These are phyloP conservation scores for Nerophis lumbriciformis DNA, from an alignment of 2,113 vertebrate genomes.

Conservation along the genomic window DNA sequence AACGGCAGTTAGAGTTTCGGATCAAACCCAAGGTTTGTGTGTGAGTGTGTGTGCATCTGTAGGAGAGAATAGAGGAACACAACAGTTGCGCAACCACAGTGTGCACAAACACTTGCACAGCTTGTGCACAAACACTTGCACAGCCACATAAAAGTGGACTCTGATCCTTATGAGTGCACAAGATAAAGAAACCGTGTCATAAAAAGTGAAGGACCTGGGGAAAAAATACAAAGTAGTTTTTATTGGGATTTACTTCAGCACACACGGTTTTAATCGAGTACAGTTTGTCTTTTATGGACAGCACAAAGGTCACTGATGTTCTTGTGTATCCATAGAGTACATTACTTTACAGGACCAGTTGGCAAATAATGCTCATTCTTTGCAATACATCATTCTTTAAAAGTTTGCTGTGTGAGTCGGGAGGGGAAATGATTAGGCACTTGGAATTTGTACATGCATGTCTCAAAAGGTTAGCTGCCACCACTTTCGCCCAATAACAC, in stretches of 20 bases:
- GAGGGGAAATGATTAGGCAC: no score
- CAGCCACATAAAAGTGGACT: conserved; percentile 22
- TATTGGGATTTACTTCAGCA: conserved; percentile 34
- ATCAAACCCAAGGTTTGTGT: not conserved
- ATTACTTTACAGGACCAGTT: no score
- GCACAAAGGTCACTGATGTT: not conserved
- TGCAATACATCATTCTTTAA: not conserved
- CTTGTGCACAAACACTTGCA: conserved; percentile 3
- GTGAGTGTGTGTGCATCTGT: not conserved
- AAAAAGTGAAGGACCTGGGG: not conserved
- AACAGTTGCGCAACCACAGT: not conserved
- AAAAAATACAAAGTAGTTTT: conserved; percentile 47
- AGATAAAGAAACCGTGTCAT: conserved; percentile 9
- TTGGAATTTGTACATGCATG: not conserved
- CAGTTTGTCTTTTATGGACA: not conserved
- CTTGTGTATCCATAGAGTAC: conserved; percentile 1
- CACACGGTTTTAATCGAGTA: not conserved
- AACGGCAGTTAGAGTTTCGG: conserved; percentile 31
- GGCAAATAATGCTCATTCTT: not conserved
- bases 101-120: conserved; percentile 2
- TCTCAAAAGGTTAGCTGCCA: not conserved
- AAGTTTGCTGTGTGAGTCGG: not conserved
- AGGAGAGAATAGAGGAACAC: conserved; percentile 10
- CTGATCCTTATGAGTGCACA: conserved; percentile 19
- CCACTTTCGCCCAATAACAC: no score